Evolutionary conservation across 2,797 vertebrate species (phyloP).

Genomic region (Cyclopterus lumpus): DNA sequence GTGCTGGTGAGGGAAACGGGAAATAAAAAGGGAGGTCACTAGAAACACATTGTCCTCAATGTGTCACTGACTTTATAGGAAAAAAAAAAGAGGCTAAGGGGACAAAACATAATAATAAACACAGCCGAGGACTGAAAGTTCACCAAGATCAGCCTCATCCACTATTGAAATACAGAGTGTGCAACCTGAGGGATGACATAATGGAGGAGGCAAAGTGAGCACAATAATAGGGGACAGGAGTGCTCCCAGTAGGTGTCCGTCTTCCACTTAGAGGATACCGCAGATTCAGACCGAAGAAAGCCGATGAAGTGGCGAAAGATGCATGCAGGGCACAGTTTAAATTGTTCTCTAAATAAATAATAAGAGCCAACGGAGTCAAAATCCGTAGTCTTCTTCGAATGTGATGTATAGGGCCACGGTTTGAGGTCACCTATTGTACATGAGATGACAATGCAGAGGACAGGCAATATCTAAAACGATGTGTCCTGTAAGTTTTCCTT

Average conservation of each 20-base stretch:
- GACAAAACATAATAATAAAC: not conserved
- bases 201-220: conserved; percentile 47
- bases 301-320: not conserved
- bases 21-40: conserved; percentile 1
- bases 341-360: conserved; percentile 16
- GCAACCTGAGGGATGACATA: conserved; percentile 29
- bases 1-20: not conserved
- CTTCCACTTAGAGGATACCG: conserved; percentile 10
- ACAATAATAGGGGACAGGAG: conserved; percentile 27
- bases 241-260: conserved; percentile 20
- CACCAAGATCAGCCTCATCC: not conserved
- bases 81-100: not conserved
- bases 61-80: not conserved
- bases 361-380: not conserved
- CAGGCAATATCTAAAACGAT: not conserved
- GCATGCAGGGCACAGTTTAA: conserved; percentile 8
- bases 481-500: not conserved
- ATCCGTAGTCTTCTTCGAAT: not conserved
- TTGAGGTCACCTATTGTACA: not conserved
- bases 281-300: conserved; percentile 21
- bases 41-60: not conserved
- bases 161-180: conserved; percentile 5
- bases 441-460: not conserved
- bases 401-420: not conserved
- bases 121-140: not conserved